These are phyloP conservation scores for Clarias pachynema DNA, from an alignment of 2,797 vertebrate genomes.

Conservation along the genomic window DNA sequence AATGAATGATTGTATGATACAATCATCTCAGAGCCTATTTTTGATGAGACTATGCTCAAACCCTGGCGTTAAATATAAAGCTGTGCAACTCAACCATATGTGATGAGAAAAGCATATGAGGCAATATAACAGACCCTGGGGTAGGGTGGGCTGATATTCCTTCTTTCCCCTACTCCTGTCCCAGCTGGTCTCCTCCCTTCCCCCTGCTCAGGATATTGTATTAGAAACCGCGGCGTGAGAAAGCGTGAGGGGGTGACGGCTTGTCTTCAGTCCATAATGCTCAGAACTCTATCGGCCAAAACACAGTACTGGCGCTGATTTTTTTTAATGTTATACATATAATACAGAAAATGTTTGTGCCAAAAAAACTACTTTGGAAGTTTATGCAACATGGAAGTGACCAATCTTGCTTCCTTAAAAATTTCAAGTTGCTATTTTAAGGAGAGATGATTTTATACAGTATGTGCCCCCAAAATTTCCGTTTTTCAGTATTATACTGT, in stretches of 20 bases:
- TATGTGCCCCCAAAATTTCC: no score
- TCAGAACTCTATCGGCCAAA: no score
- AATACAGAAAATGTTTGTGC: no score
- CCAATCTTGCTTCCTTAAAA: no score
- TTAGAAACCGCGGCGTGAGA: neutral
- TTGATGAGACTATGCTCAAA: neutral
- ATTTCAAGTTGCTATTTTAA: no score
- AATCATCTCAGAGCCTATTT: neutral
- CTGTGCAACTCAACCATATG: neutral
- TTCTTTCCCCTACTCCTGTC: slow-evolving; percentile 7
- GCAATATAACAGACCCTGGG: neutral
- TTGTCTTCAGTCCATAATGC: no score
- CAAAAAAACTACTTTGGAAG: no score
- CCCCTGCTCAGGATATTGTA: slow-evolving; percentile 17
- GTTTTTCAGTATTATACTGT: no score
- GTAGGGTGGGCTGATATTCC: slow-evolving; percentile 13
- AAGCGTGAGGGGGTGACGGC: neutral
- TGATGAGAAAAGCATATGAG: slow-evolving; percentile 20
- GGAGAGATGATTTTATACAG: no score
- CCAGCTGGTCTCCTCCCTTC: slow-evolving; percentile 14
- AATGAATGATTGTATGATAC: neutral
- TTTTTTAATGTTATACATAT: no score
- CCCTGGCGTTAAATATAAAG: neutral
- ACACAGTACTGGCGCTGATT: no score
- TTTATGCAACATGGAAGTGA: no score